Conservation (phyloP, 2,888 invertebrate species). For the Yponomeuta plumbellus region DNA sequence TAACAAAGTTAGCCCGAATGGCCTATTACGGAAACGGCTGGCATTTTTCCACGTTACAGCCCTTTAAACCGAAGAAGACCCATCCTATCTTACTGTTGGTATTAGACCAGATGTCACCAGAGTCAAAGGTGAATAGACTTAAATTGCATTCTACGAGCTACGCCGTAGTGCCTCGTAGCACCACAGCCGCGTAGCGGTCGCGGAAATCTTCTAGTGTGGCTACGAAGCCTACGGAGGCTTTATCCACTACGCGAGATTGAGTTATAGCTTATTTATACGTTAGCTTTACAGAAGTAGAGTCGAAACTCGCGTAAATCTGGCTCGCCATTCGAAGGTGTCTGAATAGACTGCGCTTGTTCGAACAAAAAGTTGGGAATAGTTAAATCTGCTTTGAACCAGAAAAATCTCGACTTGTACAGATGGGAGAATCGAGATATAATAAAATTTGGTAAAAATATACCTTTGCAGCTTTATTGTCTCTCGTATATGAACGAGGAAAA, state of each 20-base stretch:
- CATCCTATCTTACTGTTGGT: no score
- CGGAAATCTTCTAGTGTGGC: neutral
- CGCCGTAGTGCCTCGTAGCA: neutral
- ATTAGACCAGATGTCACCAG: no score
- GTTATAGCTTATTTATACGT: neutral
- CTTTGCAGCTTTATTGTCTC: no score
- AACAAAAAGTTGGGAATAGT: neutral
- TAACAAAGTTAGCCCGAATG: neutral
- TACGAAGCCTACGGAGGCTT: neutral
- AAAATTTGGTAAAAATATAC: no score
- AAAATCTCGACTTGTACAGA: neutral
- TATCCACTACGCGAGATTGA: neutral
- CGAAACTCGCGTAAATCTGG: neutral
- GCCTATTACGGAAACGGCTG: neutral
- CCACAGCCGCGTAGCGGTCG: neutral
- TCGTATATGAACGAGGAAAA: no score
- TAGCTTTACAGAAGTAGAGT: neutral
- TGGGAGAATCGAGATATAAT: neutral
- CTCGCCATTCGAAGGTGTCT: neutral
- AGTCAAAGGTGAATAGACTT: neutral
- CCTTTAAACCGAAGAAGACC: neutral
- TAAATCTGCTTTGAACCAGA: neutral
- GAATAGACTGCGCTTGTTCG: neutral
- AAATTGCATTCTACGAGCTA: neutral
- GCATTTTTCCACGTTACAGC: neutral